Percentiles rank a stretch among this genome's conserved stretches.
Evolutionary conservation across 2,888 invertebrate species (phyloP).

Genomic region (Drosophila peninsularis): DNA sequence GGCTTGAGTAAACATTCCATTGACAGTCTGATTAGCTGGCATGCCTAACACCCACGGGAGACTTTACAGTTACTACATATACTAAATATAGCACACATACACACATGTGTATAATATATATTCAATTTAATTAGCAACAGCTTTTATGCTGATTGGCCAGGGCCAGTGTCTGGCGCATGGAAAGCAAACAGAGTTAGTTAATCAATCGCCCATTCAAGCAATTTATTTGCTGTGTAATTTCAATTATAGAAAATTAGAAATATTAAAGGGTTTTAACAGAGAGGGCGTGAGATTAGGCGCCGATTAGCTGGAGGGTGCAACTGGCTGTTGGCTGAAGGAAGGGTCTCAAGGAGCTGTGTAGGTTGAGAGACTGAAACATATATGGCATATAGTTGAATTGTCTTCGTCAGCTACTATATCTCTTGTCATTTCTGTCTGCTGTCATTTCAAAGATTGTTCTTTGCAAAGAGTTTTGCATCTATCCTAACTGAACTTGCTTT

Average conservation of each 20-base stretch:
- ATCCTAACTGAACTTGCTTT: not conserved
- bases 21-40: constrained; percentile 47
- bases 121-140: constrained; percentile 37
- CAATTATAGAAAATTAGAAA: constrained; percentile 6
- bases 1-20: constrained; percentile 63
- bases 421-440: too few species aligned
- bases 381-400: too few species aligned
- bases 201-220: constrained; percentile 24
- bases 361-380: too few species aligned
- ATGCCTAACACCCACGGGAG: constrained; percentile 22
- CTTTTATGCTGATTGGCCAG: constrained; percentile 37
- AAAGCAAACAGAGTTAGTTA: constrained; percentile 14
- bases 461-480: not conserved
- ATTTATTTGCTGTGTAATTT: constrained; percentile 9
- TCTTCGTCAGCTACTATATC: too few species aligned
- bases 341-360: too few species aligned
- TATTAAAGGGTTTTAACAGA: not conserved
- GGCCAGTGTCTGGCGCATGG: constrained; percentile 1
- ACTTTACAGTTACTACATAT: constrained; percentile 24
- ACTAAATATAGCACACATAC: not conserved
- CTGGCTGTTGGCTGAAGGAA: not conserved
- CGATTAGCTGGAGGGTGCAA: not conserved
- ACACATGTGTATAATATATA: not conserved
- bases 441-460: not conserved
- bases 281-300: not conserved